Percentiles rank a stretch among this genome's conserved stretches.
phyloP scores from a whole-genome alignment of 2,888 invertebrate species.

The Aspidapion aeneum region DNA sequence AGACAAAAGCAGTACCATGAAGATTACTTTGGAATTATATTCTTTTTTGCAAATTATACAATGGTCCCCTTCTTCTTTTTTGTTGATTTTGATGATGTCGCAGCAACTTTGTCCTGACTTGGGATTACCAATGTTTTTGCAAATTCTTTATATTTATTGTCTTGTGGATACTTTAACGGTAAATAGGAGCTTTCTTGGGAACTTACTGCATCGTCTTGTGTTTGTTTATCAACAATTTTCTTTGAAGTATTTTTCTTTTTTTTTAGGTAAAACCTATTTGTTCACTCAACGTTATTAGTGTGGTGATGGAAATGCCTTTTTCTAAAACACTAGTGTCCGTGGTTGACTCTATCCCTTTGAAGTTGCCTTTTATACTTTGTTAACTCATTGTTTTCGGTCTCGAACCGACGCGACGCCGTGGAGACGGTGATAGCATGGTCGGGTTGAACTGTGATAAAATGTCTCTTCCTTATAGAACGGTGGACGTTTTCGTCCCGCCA shows the following conservation, averaged over 20 bases:
- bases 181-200: neutral
- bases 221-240: neutral
- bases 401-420: too few relatives aligned
- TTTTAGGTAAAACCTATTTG: too few relatives aligned
- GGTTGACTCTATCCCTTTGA: too few relatives aligned
- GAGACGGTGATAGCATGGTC: too few relatives aligned
- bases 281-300: too few relatives aligned
- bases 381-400: too few relatives aligned
- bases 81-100: neutral
- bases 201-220: neutral
- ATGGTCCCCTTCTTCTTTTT: neutral
- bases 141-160: neutral
- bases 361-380: too few relatives aligned
- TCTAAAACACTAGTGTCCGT: too few relatives aligned
- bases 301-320: too few relatives aligned
- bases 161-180: neutral
- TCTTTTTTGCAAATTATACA: neutral
- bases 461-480: too few relatives aligned
- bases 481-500: too few relatives aligned
- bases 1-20: neutral
- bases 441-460: too few relatives aligned
- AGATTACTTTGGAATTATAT: neutral
- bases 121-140: neutral
- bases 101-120: neutral
- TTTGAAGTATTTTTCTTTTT: neutral